Conservation (phyloP, 2,797 vertebrate genomes). For the Harpagifer antarcticus region DNA sequence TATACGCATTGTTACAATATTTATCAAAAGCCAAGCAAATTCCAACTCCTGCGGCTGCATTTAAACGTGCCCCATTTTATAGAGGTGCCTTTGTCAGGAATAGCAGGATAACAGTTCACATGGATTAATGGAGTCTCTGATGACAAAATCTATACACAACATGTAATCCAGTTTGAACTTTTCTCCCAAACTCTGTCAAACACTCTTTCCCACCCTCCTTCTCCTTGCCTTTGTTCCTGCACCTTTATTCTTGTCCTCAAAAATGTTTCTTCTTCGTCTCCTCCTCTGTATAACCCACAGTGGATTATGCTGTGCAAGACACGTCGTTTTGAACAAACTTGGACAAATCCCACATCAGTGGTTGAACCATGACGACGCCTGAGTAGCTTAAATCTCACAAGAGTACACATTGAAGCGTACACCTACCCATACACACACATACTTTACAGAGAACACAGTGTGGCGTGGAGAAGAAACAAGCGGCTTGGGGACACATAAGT, state of each 20-base stretch:
- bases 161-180: conserved; percentile 52
- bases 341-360: conserved; percentile 66
- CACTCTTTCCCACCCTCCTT: conserved; percentile 14
- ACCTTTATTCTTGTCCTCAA: conserved; percentile 52
- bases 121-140: conserved; percentile 25
- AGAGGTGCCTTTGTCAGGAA: background rate
- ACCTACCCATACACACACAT: conserved; percentile 8
- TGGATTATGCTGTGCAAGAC: conserved; percentile 64
- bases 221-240: conserved; percentile 46
- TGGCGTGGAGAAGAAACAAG: conserved; percentile 35
- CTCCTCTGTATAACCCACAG: conserved; percentile 50
- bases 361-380: conserved; percentile 49
- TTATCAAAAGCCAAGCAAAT: background rate
- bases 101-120: conserved; percentile 1
- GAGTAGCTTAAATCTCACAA: conserved; percentile 63
- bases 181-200: conserved; percentile 31
- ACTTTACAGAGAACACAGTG: background rate
- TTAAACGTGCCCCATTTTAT: background rate
- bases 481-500: conserved; percentile 25
- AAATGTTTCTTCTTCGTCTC: conserved; percentile 37
- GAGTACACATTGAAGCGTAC: conserved; percentile 21
- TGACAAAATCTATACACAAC: conserved; percentile 33
- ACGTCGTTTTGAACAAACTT: conserved; percentile 63
- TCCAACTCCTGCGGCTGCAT: background rate
- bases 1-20: background rate